Percentiles rank a stretch among this genome's conserved stretches.
Conservation (phyloP, 1,140 invertebrate genomes). For the Mercenaria mercenaria region DNA sequence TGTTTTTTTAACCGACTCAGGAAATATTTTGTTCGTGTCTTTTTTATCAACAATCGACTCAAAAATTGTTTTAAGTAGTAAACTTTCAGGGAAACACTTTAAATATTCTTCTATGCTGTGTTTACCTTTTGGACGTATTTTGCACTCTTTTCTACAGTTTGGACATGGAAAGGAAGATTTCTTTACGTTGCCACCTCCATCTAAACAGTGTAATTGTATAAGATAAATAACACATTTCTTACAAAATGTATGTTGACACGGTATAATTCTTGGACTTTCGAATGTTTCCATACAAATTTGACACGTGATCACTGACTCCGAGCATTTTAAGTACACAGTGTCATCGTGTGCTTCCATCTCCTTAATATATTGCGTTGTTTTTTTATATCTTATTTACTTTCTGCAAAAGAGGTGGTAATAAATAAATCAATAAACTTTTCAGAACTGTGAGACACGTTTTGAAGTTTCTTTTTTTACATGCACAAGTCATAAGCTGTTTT, state of each 20-base stretch:
- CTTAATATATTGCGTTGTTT: too few species aligned
- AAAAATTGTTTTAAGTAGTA: not conserved
- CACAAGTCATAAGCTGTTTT: too few species aligned
- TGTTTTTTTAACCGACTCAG: too few species aligned
- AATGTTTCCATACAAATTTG: not conserved
- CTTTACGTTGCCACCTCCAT: not conserved
- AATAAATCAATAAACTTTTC: too few species aligned
- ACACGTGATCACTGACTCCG: not conserved
- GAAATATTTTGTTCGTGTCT: too few species aligned
- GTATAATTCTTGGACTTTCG: not conserved
- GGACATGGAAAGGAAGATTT: not conserved
- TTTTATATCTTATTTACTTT: too few species aligned
- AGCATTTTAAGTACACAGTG: not conserved
- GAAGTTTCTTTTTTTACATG: too few species aligned
- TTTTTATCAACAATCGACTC: not conserved
- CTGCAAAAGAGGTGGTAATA: too few species aligned
- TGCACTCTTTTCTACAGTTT: not conserved
- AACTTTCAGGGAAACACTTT: not conserved
- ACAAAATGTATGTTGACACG: constrained; percentile 12
- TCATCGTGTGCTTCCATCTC: too few species aligned
- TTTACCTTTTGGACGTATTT: not conserved
- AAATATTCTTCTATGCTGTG: not conserved
- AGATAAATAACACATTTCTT: not conserved
- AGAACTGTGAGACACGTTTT: too few species aligned
- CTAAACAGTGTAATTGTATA: not conserved